Base-by-base conservation (phyloP, 2,113 vertebrate genomes). In the Xiphophorus couchianus region DNA sequence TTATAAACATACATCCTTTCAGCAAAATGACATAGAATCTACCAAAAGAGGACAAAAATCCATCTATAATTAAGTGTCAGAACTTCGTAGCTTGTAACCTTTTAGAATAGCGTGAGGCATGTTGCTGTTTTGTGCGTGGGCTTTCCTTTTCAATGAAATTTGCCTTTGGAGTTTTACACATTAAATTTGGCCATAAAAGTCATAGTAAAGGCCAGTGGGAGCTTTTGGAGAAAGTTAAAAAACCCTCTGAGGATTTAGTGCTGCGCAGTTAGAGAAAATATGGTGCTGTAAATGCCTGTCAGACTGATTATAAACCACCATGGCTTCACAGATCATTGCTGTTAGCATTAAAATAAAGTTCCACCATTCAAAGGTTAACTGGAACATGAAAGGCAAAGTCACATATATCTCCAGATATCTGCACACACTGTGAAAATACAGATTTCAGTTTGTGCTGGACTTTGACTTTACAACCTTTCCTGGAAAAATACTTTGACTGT, bases 221-320 rank as follows among this genome's bases (percentile, higher is more conserved):
- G 74, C 69, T 63, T 68, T 15, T 62, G 73, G 62, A 30, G 68
- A 54, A 69, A 67, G 66, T 42, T 28, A 69, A 80, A 48, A 37
- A 60, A 69, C 63, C 33, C 73, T 80, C 69, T 68, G 69, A 64
- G 51, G 69, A 69, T 78, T 83, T 66, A 78, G 68, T 74, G 48
- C 67, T 71, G 67, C 42, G 58, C 71, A 81, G 74, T 37, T 37
- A 75, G 35, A 78, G 62, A 64, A 69, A 71, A 78, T 82, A 78
- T 25, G 42, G 71, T 62, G 60, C 62, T 17, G 73, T 82, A 74
- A 86, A 82, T 22, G 74, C 5, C 74, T 54, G 19, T 73, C 48
- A 35, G 76, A 42, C 62, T 74, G 58, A 80, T 82, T 82, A 73
- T 74, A 74, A 79, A 72, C 30, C 37, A 0, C 5, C 39, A 19